phyloP scores from a whole-genome alignment of 2,888 invertebrate genomes.

The Leptopterna dolabrata region DNA sequence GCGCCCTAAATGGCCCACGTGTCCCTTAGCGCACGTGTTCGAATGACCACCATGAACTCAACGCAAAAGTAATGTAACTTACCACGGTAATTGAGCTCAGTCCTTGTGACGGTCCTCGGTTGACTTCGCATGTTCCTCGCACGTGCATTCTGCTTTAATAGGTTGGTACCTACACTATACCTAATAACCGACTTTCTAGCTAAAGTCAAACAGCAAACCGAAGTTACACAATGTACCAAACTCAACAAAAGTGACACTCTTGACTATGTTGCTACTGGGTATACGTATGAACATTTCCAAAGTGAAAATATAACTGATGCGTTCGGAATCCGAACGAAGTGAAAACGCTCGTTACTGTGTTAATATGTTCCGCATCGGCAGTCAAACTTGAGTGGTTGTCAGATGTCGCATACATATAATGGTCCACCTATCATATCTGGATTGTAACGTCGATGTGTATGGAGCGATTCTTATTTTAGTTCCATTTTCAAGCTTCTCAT shows the following conservation, averaged over 20 bases:
- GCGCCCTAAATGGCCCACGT: background rate
- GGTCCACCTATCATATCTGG: background rate
- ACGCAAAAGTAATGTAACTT: background rate
- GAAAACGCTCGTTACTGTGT: background rate
- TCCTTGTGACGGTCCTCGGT: background rate
- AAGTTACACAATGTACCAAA: no score
- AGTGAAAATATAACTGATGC: background rate
- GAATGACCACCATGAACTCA: background rate
- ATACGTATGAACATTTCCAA: background rate
- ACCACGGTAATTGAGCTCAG: background rate
- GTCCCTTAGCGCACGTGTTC: background rate
- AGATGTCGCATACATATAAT: background rate
- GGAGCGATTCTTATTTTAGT: no score
- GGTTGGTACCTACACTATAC: no score
- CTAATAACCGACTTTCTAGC: no score
- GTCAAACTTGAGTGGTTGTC: background rate
- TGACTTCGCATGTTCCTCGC: background rate
- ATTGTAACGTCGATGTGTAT: background rate
- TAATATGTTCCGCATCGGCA: background rate
- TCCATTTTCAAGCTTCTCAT: no score
- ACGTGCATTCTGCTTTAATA: background rate
- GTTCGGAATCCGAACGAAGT: background rate
- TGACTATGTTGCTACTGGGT: background rate
- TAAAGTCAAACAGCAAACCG: no score
- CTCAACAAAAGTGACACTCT: no score